Percentiles rank a stretch among this genome's conserved stretches.
Conservation (phyloP, 2,113 vertebrate genomes). For the Rattus rattus region DNA sequence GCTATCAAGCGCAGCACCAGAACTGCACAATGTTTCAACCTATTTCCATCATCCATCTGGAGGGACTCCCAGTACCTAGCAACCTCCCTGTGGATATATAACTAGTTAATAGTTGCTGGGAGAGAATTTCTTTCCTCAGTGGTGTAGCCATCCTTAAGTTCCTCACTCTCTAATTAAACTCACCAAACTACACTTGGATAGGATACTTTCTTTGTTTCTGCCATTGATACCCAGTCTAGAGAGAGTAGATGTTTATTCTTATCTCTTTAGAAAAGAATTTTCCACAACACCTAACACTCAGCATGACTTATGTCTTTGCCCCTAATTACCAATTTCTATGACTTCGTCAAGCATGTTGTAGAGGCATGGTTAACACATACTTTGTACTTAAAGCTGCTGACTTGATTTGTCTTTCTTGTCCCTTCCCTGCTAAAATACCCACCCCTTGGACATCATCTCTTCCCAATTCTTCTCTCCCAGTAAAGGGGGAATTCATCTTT, state of each 20-base stretch:
- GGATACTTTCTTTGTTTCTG: neutral
- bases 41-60: neutral
- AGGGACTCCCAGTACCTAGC: neutral
- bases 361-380: neutral
- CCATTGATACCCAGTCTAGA: neutral
- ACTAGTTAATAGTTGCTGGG: neutral
- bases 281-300: neutral
- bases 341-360: fast-evolving
- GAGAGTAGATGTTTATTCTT: neutral
- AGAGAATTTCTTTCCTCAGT: neutral
- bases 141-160: neutral
- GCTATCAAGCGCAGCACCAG: neutral
- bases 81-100: neutral
- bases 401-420: neutral
- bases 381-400: neutral
- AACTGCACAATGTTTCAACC: neutral
- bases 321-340: neutral
- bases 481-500: neutral
- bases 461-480: neutral
- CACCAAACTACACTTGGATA: neutral
- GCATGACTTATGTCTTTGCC: neutral
- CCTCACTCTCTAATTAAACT: neutral
- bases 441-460: neutral
- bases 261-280: neutral
- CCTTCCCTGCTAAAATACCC: neutral